phyloP scores from a whole-genome alignment of 2,113 vertebrate genomes.

The Nasalis larvatus region DNA sequence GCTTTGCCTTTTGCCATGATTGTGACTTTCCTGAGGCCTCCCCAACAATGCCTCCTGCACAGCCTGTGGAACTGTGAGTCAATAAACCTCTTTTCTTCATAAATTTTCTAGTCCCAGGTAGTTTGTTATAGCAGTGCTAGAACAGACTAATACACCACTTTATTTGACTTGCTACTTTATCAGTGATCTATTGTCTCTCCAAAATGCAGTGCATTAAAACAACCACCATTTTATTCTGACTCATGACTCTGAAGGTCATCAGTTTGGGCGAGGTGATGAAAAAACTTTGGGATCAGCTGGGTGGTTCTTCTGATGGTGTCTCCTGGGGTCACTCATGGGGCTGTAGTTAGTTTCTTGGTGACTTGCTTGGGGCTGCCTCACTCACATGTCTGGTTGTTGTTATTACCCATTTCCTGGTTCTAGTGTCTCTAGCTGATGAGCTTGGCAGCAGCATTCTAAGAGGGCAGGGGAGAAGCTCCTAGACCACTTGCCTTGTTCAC shows the following conservation, averaged over 20 bases:
- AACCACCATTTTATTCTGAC: neutral
- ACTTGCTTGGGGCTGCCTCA: neutral
- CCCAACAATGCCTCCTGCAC: too few species aligned
- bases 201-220: neutral
- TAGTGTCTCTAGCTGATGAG: neutral
- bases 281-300: neutral
- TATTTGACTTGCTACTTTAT: neutral
- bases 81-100: too few species aligned
- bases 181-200: neutral
- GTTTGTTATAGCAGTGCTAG: accelerated
- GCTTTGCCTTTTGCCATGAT: too few species aligned
- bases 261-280: neutral
- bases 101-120: too few species aligned
- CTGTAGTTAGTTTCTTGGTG: too few species aligned
- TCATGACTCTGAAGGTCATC: neutral
- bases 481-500: neutral
- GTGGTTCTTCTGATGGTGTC: neutral
- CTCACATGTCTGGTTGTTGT: neutral
- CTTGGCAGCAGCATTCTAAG: neutral
- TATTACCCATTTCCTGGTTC: neutral
- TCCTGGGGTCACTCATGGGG: neutral
- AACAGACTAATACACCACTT: neutral
- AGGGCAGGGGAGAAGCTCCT: neutral
- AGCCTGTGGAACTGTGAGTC: too few species aligned
- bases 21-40: too few species aligned